These are phyloP conservation scores for Leptoclinus maculatus DNA, from an alignment of 2,797 vertebrate species.

Conservation along the genomic window DNA sequence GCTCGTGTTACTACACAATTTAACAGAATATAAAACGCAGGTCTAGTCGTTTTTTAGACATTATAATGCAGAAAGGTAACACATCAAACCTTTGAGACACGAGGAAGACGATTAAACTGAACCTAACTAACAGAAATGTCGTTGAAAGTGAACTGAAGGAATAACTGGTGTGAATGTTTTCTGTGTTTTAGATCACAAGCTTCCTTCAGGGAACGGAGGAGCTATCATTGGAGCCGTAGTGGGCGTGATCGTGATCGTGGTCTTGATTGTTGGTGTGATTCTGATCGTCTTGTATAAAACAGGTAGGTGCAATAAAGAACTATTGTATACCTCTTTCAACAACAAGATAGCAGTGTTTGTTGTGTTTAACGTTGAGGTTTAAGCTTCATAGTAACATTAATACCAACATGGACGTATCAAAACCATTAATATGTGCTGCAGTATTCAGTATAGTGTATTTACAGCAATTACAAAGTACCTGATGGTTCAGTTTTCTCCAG, in stretches of 20 bases:
- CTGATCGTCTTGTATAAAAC: fast-evolving
- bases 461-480: too few relatives aligned
- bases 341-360: too few relatives aligned
- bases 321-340: neutral
- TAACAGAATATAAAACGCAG: too few relatives aligned
- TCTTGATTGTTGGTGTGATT: too few relatives aligned
- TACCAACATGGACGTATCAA: too few relatives aligned
- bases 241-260: fast-evolving
- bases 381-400: too few relatives aligned
- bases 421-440: too few relatives aligned
- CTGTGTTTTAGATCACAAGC: slow-evolving; percentile 6
- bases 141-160: neutral
- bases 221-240: fast-evolving
- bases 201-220: fast-evolving
- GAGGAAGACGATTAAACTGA: neutral
- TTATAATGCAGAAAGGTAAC: neutral
- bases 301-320: slow-evolving; percentile 1
- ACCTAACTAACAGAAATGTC: neutral
- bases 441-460: too few relatives aligned
- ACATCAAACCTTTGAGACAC: neutral
- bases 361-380: too few relatives aligned
- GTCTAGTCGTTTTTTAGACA: too few relatives aligned
- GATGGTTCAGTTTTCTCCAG: too few relatives aligned
- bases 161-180: neutral
- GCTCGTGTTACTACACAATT: too few relatives aligned